Evolutionary conservation across 2,888 invertebrate genomes (phyloP), one percentile per base, ranked within the genome.

Genomic region (Aromia moschata): DNA sequence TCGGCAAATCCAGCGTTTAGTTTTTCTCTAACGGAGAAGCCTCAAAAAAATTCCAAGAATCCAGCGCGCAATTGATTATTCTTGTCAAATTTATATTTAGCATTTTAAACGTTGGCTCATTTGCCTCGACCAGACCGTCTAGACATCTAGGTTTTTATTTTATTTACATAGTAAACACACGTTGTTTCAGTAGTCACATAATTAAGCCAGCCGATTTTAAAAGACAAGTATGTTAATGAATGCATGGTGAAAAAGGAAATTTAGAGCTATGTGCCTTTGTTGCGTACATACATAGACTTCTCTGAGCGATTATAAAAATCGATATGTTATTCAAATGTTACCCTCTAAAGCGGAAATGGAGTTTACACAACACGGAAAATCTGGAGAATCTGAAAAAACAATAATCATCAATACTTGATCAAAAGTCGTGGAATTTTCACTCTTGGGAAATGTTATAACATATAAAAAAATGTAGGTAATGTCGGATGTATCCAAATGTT

Each of bases 31-130:
- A 40, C 11, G n/a, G 40, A 16, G 1, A 40, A 40, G 17, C 16
- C n/a, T 46, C 14, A 30, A 3, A 31, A 16, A 11, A 30, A 11
- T 16, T 31, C 30, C 15, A 46, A 46, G 47, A 37, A 47, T 37
- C 36, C 36, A 36, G 12, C 37, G 12, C 7, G 18, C 16, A 49
- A 49, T 49, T 49, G 20, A 38, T 49, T 20, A 38, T 25, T 38
- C 38, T 38, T 49, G 47, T 47, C 47, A 38, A 49, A 49, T 16
- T 49, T 49, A 49, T 49, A 49, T 49, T 49, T 49, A 49, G 38
- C 18, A 15, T 20, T 38, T 49, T 14, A 49, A 40, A 38, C 18
- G 49, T 38, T 37, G 4, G 25, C 38, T 49, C 38, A 38, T 49
- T 49, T 38, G 20, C 37, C 12, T 5, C 1, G 12, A n/a, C 49